phyloP scores from a whole-genome alignment of 2,888 invertebrate species.

The Drymonia ruficornis region DNA sequence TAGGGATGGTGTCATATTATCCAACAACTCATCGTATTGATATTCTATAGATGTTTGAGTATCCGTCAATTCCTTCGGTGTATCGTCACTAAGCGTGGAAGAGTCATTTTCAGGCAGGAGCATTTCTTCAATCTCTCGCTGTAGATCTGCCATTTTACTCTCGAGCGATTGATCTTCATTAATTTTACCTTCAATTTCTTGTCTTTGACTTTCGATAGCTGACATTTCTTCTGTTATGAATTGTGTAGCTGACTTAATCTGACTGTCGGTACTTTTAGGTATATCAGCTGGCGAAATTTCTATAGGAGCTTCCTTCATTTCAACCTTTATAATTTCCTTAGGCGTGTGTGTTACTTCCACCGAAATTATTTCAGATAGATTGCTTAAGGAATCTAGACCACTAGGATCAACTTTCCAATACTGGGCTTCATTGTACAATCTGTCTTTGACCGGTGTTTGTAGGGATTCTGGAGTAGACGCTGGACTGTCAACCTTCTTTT shows the following conservation, averaged over 20 bases:
- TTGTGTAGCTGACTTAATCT: slow-evolving; percentile 19
- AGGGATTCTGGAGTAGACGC: slow-evolving; percentile 70
- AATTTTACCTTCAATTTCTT: slow-evolving; percentile 45
- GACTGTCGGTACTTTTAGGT: slow-evolving; percentile 11
- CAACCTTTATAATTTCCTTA: slow-evolving; percentile 19
- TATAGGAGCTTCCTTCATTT: slow-evolving; percentile 15
- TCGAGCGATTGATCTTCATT: slow-evolving; percentile 74
- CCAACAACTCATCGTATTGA: slow-evolving; percentile 61
- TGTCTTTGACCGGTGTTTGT: slow-evolving; percentile 75
- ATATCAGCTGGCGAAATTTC: slow-evolving; percentile 13
- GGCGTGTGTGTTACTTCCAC: slow-evolving; percentile 48
- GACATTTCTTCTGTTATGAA: slow-evolving; percentile 42
- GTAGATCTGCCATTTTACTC: slow-evolving; percentile 78
- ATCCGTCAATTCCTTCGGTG: slow-evolving; percentile 63
- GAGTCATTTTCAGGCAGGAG: slow-evolving; percentile 75
- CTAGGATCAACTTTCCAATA: slow-evolving; percentile 73
- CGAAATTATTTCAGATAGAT: slow-evolving; percentile 57
- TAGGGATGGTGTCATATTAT: slow-evolving; percentile 63
- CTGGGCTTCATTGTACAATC: slow-evolving; percentile 74
- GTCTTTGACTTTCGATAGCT: slow-evolving; percentile 30
- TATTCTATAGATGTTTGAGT: slow-evolving; percentile 61
- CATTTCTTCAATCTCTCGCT: slow-evolving; percentile 80
- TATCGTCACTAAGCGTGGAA: slow-evolving; percentile 65
- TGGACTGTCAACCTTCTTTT: slow-evolving; percentile 46
- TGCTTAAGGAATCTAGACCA: slow-evolving; percentile 46